Conservation (phyloP, 2,113 vertebrate species). For the Protomyctophum bolini region DNA sequence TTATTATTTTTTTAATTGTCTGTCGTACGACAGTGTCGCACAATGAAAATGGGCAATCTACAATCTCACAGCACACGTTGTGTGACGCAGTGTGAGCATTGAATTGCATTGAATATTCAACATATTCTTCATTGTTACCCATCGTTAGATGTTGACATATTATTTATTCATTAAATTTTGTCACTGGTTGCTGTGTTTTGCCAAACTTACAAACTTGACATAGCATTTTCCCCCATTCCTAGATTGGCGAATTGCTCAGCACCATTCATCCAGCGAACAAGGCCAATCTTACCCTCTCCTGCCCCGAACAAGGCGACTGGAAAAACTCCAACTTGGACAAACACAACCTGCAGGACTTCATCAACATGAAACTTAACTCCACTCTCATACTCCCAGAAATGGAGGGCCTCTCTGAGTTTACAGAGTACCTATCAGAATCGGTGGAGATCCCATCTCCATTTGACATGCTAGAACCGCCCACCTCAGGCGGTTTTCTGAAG, state of each 20-base stretch:
- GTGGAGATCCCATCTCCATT: constrained; percentile 97
- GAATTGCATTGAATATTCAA: too few species aligned
- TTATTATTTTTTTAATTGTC: too few species aligned
- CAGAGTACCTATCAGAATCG: constrained; percentile 95
- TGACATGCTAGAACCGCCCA: constrained; percentile 93
- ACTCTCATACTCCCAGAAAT: constrained; percentile 90
- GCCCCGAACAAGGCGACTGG: constrained; percentile 96
- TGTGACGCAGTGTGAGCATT: too few species aligned
- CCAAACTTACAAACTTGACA: background rate
- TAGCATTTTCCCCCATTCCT: constrained; percentile 25
- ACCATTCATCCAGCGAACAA: constrained; percentile 96
- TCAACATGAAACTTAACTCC: constrained; percentile 95
- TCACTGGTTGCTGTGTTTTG: background rate
- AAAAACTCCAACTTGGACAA: constrained; percentile 96
- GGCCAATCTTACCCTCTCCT: constrained; percentile 92
- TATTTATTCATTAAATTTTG: too few species aligned
- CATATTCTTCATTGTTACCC: too few species aligned
- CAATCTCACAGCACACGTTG: too few species aligned
- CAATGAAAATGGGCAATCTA: too few species aligned
- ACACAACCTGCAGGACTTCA: constrained; percentile 97
- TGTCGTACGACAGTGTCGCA: too few species aligned
- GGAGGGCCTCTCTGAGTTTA: constrained; percentile 98
- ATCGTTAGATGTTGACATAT: too few species aligned
- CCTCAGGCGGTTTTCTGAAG: constrained; percentile 94
- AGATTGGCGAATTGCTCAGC: constrained; percentile 96